Percentiles rank a stretch among this genome's conserved stretches.
phyloP scores from a whole-genome alignment of 2,797 vertebrate genomes.

The Cossypha dichroa region DNA sequence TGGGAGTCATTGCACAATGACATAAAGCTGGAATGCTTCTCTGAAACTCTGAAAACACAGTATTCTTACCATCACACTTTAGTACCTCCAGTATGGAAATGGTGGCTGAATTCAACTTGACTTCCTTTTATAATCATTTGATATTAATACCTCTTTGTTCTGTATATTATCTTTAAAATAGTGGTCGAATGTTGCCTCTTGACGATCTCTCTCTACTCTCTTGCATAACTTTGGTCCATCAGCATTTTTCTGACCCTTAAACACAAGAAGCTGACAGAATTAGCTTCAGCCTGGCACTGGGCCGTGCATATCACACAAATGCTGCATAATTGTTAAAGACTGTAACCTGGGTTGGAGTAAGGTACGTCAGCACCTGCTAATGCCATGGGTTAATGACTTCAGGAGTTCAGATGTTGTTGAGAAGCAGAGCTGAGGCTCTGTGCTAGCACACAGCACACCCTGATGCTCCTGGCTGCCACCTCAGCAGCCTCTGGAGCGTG shows the following conservation, averaged over 20 bases:
- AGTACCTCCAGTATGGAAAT: not conserved
- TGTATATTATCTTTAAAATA: not conserved
- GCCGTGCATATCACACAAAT: not conserved
- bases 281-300: not conserved
- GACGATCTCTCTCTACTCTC: not conserved
- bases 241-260: slow-evolving; percentile 4
- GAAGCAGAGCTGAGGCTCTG: not conserved
- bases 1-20: not conserved
- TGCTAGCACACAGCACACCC: not conserved
- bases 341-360: not conserved
- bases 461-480: not conserved
- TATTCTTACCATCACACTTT: slow-evolving; percentile 1
- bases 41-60: not conserved
- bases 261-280: not conserved
- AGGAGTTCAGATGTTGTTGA: not conserved
- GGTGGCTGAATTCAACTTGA: slow-evolving; percentile 50
- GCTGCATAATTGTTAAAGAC: not conserved
- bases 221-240: not conserved
- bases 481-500: not conserved
- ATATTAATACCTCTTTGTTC: not conserved
- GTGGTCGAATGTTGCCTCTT: not conserved
- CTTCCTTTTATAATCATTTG: not conserved
- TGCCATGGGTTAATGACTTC: not conserved
- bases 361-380: not conserved
- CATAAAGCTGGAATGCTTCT: not conserved